phyloP scores from a whole-genome alignment of 64 coral and sea anemone species.

The Pocillopora verrucosa region DNA sequence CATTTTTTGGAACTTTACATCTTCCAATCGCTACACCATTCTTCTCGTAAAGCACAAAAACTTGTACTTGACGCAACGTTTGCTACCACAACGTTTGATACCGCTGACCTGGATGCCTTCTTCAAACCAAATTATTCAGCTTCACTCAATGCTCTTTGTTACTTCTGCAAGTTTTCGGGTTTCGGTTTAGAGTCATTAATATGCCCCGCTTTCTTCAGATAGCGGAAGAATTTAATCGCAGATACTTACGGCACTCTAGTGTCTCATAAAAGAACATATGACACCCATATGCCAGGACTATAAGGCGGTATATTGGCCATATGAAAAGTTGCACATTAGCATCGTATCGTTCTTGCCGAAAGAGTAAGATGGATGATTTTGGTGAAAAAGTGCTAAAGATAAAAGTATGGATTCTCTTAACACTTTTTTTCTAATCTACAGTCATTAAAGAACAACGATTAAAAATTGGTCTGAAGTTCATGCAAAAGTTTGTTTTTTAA shows the following conservation, averaged over 20 bases:
- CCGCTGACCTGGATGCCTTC: too few relatives aligned
- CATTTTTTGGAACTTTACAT: neutral
- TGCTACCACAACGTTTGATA: too few relatives aligned
- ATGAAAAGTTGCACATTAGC: neutral
- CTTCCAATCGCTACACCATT: neutral
- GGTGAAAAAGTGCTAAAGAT: too few relatives aligned
- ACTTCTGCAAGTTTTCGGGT: neutral
- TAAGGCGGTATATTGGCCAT: neutral
- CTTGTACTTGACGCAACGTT: too few relatives aligned
- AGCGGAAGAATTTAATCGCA: neutral
- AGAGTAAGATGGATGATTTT: too few relatives aligned
- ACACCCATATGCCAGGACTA: neutral
- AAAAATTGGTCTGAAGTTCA: too few relatives aligned
- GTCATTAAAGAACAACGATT: too few relatives aligned
- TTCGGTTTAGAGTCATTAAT: neutral
- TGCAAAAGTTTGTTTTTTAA: too few relatives aligned
- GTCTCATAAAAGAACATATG: neutral
- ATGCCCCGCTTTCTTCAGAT: neutral
- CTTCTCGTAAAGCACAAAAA: neutral
- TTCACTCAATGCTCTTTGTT: neutral
- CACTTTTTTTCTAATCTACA: too few relatives aligned
- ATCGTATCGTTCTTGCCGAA: too few relatives aligned
- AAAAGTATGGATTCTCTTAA: too few relatives aligned
- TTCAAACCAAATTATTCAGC: too few relatives aligned
- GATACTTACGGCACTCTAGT: neutral